phyloP scores from a whole-genome alignment of 2,797 vertebrate genomes.

The Alauda arvensis region DNA sequence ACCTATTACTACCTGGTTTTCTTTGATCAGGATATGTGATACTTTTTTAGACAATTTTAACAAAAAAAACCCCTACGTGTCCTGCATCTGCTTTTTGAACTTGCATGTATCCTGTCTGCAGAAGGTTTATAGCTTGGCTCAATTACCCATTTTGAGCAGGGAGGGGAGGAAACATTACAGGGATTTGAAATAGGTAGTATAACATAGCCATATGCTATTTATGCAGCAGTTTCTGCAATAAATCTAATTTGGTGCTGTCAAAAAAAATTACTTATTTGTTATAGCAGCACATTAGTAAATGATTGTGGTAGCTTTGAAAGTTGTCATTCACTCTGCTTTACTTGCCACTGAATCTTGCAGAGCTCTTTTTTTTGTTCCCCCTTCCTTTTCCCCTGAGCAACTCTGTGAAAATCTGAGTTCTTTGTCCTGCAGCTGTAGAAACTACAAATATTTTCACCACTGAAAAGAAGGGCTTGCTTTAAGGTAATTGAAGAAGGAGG shows the following conservation, averaged over 20 bases:
- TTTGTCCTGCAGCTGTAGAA: slow-evolving; percentile 68
- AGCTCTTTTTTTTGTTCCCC: background rate
- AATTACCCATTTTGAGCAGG: slow-evolving; percentile 64
- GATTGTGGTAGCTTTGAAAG: slow-evolving; percentile 71
- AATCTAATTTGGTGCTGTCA: slow-evolving; percentile 78
- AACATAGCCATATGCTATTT: slow-evolving; percentile 79
- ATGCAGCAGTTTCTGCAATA: slow-evolving; percentile 79
- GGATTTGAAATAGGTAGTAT: slow-evolving; percentile 78
- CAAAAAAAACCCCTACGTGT: slow-evolving; percentile 7
- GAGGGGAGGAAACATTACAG: slow-evolving; percentile 65
- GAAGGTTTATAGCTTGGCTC: slow-evolving; percentile 72
- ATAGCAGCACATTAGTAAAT: slow-evolving; percentile 76
- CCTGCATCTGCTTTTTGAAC: slow-evolving; percentile 67
- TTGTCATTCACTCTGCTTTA: slow-evolving; percentile 71
- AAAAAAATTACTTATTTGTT: slow-evolving; percentile 80
- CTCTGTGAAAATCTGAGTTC: slow-evolving; percentile 61
- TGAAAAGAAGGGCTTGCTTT: slow-evolving; percentile 55
- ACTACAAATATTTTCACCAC: slow-evolving; percentile 57
- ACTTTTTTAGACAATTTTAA: slow-evolving; percentile 6
- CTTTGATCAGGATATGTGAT: background rate
- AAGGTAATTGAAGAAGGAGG: slow-evolving; percentile 50
- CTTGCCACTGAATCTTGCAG: slow-evolving; percentile 55
- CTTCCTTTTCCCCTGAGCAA: background rate
- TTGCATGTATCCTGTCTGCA: slow-evolving; percentile 39
- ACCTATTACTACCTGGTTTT: background rate